Evolutionary conservation across 1,140 invertebrate species (phyloP), one percentile per base, ranked within the genome.

Genomic region (Zaprionus davidi): DNA sequence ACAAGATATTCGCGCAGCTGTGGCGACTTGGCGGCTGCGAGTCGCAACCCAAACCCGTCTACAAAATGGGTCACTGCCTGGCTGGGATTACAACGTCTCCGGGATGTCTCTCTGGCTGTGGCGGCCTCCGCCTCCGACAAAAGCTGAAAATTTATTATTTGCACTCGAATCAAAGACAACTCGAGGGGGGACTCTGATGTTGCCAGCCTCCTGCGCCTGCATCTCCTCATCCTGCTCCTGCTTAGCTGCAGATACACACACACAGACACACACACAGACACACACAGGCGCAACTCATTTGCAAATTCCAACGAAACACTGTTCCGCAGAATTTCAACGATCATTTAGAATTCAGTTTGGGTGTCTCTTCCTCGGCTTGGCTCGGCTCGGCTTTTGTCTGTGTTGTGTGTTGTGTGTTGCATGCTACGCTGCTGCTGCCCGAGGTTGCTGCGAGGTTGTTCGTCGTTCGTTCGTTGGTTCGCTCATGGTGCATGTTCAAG

Each of bases 251-350:
- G 5, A 57, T 17, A 51, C 41, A 17, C 13, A 5, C 15, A 28
- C 34, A 17, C 13, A 5, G 9, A 28, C 34, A 13, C 28, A 7
- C 31, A 2, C 9, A 31, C 2, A 31, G 7, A 11, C 15, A 51
- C 55, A 76, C 15, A 76, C 76, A 64, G 9, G n/a, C 72, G 77
- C 90, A 92, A 88, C 87, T 92, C 91, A 92, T 92, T 92, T 92
- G 91, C 88, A 91, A 92, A 92, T 92, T 92, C 91, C 91, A 88
- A 79, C 76, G 91, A 92, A 92, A 92, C 91, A 92, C 90, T 90
- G 82, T 87, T 90, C 86, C 69, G 36, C 82, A 90, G 86, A 90
- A 90, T 90, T 90, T 90, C 86, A 88, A 88, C 85, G 85, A 88
- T 90, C 85, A 88, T 88, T 88, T 88, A 88, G 85, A 88, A 88